Conservation (phyloP, 2,888 invertebrate genomes). For the Mactromeris polynyma region DNA sequence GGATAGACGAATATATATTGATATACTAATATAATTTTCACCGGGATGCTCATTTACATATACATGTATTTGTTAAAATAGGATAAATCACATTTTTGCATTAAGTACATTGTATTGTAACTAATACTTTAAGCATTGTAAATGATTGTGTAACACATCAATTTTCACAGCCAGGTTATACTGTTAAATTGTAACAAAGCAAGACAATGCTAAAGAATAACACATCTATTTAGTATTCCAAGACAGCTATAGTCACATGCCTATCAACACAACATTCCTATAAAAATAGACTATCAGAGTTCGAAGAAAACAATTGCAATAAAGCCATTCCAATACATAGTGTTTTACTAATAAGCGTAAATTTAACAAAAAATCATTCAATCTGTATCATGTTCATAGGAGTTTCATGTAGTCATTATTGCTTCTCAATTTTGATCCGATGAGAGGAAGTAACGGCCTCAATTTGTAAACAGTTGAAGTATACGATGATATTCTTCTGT, state of each 20-base stretch:
- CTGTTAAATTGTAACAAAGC: not conserved
- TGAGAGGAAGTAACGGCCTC: constrained; percentile 90
- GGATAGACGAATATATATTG: too few relatives aligned
- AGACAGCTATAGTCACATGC: not conserved
- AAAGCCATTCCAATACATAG: not conserved
- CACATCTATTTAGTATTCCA: not conserved
- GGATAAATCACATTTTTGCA: too few relatives aligned
- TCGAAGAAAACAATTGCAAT: not conserved
- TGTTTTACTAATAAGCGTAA: not conserved
- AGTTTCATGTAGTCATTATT: not conserved
- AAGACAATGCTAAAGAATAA: not conserved
- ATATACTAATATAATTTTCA: too few relatives aligned
- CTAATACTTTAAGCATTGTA: too few relatives aligned
- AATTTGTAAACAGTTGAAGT: constrained; percentile 94
- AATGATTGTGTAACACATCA: too few relatives aligned
- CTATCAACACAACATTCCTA: not conserved
- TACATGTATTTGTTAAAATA: too few relatives aligned
- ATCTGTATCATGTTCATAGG: not conserved
- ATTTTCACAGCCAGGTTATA: not conserved
- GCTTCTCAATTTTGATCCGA: not conserved
- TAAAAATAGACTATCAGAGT: not conserved
- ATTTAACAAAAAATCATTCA: not conserved
- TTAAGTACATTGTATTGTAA: not conserved
- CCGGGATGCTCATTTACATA: too few relatives aligned
- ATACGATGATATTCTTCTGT: constrained; percentile 93